Base-by-base conservation (phyloP, 2,113 vertebrate species). In the Malurus cyaneus region DNA sequence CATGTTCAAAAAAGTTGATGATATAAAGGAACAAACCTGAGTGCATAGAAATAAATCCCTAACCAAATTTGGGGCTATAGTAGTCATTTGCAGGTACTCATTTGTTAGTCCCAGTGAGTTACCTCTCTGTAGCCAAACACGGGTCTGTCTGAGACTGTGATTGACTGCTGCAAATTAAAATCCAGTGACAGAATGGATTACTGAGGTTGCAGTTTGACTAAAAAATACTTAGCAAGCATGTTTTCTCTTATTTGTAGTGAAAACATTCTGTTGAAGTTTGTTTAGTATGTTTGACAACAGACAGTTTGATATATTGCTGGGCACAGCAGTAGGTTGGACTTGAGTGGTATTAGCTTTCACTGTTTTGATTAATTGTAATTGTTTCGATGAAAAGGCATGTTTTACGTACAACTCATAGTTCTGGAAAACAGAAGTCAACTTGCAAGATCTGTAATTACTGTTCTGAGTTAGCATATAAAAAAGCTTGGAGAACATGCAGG, bases 341-440 rank as follows among this genome's bases (percentile, higher is more conserved):
- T 97, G 98, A 98, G 97, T 98, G 95, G 98, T 98, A 98, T 98
- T 98, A 98, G 97, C 97, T 98, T 97, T 98, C 97, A 88, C 93
- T 98, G 97, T 97, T 98, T 98, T 98, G 98, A 98, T 98, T 98
- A 98, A 98, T 98, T 98, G 98, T 98, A 98, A 98, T 98, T 98
- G 98, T 98, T 98, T 98, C 95, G 1, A 96, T 98, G 98, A 98
- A 98, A 98, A 98, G 97, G 94, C 98, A 93, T 97, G 97, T 98
- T 98, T 98, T 98, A 98, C 92, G 65, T 98, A 97, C 96, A 97
- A 97, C 97, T 98, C 97, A 92, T 98, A 98, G 97, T 98, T 97
- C 96, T 98, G 96, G 93, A 98, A 98, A 98, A 97, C 97, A 98
- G 97, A 98, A 98, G 98, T 98, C 97, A 98, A 97, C 97, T 98